A percentile compares a stretch with the other conserved stretches of the same genome.
Evolutionary conservation across 1,140 invertebrate genomes (phyloP).

Genomic region (Meloidogyne floridensis): DNA sequence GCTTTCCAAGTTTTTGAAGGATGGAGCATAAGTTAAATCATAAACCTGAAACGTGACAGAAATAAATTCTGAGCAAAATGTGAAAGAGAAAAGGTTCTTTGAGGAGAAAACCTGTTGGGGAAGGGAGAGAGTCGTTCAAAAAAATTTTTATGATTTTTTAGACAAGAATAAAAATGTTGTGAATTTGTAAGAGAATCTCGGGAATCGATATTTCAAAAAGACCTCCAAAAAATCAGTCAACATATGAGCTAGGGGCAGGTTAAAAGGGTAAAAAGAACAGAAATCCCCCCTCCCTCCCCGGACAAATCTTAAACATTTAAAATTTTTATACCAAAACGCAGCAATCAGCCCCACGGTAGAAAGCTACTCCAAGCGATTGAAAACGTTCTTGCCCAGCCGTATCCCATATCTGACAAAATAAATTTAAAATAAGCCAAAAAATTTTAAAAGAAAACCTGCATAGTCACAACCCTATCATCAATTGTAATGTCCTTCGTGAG

Average conservation of each 20-base stretch:
- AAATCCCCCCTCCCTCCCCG: too few relatives aligned
- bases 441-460: constrained; percentile 80
- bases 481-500: constrained; percentile 98
- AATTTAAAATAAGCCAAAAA: constrained; percentile 12
- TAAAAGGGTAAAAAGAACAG: too few relatives aligned
- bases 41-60: constrained; percentile 70
- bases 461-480: constrained; percentile 94
- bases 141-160: too few relatives aligned
- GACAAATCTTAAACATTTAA: too few relatives aligned
- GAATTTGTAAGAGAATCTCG: too few relatives aligned
- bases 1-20: constrained; percentile 96
- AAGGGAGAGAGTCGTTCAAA: too few relatives aligned
- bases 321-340: constrained; percentile 78
- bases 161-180: too few relatives aligned
- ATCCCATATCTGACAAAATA: constrained; percentile 86
- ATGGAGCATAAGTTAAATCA: constrained; percentile 94
- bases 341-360: constrained; percentile 98
- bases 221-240: too few relatives aligned
- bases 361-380: constrained; percentile 96
- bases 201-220: too few relatives aligned
- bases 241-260: too few relatives aligned
- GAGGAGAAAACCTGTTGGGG: too few relatives aligned
- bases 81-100: too few relatives aligned
- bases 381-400: constrained; percentile 99
- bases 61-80: background rate